Base-by-base conservation (phyloP, 2,888 invertebrate genomes). In the Hipparchia sbordonii region DNA sequence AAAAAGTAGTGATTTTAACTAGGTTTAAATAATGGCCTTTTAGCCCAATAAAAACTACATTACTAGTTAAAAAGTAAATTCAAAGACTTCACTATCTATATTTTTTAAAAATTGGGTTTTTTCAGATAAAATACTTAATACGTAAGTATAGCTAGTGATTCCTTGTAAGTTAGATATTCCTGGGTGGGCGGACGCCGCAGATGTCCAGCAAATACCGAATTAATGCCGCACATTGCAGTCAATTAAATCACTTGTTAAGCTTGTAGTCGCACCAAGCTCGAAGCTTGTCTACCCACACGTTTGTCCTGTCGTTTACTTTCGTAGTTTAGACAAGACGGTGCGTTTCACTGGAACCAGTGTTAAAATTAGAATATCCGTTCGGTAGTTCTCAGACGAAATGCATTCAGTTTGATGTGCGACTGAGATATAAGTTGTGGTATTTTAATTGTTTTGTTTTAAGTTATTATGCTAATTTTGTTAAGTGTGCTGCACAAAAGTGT, bases 311-410 rank as follows among this genome's bases (percentile, higher is more conserved):
- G 87, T 83, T 88, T 85, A 87, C 84, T 87, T 84, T 86, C 89
- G 85, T 85, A 87, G 84, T 87, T 84, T 86, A 89, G 85, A 89
- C 89, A 87, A 88, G 87, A 84, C 87, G 85, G 82, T 84, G 83
- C 87, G 88, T 90, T 92, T 93, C 91, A 85, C 85, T 90, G 88
- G 90, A 92, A 93, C 88, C 85, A 81, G 87, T 89, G 78, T 89
- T 93, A 93, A 90, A 87, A 90, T 91, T 93, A 93, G 93, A 93
- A 91, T 92, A 86, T 91, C 90, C 89, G 91, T 90, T 87, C 89
- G 87, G 84, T 89, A 90, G 87, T 89, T 89, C 86, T 89, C 89
- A 87, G 90, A 85, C 79, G 83, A 88, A 89, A 91, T 90, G 88
- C 86, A 87, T 87, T 88, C 88, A 87, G 87, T 88, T 87, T 88